Conservation (phyloP, 2,797 vertebrate species). For the Strix occidentalis region DNA sequence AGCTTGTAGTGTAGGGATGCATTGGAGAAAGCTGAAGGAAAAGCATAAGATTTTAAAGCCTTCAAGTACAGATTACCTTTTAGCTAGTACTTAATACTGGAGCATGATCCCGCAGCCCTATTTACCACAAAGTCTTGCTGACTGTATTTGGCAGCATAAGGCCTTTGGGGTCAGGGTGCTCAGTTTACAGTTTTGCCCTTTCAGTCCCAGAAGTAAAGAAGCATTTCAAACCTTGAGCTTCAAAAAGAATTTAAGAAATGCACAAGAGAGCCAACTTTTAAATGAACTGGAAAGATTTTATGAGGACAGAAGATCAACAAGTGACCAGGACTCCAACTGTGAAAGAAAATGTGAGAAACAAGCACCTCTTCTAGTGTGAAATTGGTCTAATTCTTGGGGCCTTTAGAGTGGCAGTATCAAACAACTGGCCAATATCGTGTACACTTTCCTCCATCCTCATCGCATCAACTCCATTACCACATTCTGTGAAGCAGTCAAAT, state of each 20-base stretch:
- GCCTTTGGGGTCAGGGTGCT: constrained; percentile 30
- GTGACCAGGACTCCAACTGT: constrained; percentile 62
- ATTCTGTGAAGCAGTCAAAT: constrained; percentile 40
- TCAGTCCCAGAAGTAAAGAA: background rate
- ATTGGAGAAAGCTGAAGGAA: background rate
- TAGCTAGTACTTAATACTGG: background rate
- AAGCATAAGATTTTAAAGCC: background rate
- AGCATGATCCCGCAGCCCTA: background rate
- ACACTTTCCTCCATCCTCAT: constrained; percentile 22
- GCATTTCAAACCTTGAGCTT: constrained; percentile 45
- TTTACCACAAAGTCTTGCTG: background rate
- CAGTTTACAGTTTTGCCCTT: constrained; percentile 39
- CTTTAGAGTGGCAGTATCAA: constrained; percentile 59
- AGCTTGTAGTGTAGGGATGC: background rate
- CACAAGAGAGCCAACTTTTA: constrained; percentile 70
- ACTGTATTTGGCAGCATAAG: constrained; percentile 26
- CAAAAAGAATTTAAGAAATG: constrained; percentile 55
- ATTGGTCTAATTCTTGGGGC: constrained; percentile 63
- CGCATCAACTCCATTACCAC: constrained; percentile 44
- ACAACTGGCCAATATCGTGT: constrained; percentile 38
- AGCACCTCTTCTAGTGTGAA: constrained; percentile 60
- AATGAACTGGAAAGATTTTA: constrained; percentile 72
- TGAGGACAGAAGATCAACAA: constrained; percentile 66
- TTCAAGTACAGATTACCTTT: background rate
- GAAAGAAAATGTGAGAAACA: constrained; percentile 69